These are phyloP conservation scores for Gobionotothen gibberifrons DNA, from an alignment of 2,797 vertebrate species.

Conservation along the genomic window DNA sequence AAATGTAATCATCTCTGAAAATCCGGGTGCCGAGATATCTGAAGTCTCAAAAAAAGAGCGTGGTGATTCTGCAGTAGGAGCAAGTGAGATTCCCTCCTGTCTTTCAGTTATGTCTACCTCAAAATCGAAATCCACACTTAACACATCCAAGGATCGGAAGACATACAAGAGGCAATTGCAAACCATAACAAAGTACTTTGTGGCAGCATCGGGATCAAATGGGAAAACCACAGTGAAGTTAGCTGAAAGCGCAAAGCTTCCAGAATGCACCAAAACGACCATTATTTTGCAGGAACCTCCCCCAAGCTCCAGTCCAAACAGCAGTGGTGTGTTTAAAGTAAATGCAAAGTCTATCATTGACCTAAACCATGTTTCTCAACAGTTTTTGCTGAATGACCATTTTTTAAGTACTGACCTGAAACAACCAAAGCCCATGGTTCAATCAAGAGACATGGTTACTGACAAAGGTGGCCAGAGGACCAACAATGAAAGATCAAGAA, in stretches of 20 bases:
- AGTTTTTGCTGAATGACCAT: slow-evolving; percentile 76
- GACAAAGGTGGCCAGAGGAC: slow-evolving; percentile 81
- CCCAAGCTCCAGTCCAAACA: slow-evolving; percentile 81
- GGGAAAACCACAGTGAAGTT: slow-evolving; percentile 81
- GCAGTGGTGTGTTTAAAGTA: slow-evolving; percentile 87
- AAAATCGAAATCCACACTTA: slow-evolving; percentile 69
- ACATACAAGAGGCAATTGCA: slow-evolving; percentile 82
- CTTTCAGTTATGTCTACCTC: slow-evolving; percentile 69
- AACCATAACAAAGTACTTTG: slow-evolving; percentile 80
- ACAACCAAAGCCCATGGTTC: slow-evolving; percentile 71
- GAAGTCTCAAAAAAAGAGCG: slow-evolving; percentile 79
- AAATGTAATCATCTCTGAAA: slow-evolving; percentile 81
- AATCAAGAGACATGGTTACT: slow-evolving; percentile 81
- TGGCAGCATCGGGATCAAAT: slow-evolving; percentile 71
- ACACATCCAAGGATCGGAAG: slow-evolving; percentile 81
- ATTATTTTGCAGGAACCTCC: slow-evolving; percentile 84
- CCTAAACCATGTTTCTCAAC: slow-evolving; percentile 76
- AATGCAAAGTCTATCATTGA: slow-evolving; percentile 88
- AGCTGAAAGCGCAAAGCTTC: slow-evolving; percentile 72
- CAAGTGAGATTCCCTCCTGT: slow-evolving; percentile 61
- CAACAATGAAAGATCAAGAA: slow-evolving; percentile 74
- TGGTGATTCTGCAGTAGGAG: slow-evolving; percentile 71
- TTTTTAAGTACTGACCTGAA: slow-evolving; percentile 68
- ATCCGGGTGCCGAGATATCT: slow-evolving; percentile 77
- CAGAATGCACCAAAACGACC: slow-evolving; percentile 79